These are phyloP conservation scores for Popillia japonica DNA, from an alignment of 1,140 invertebrate species.

Conservation along the genomic window DNA sequence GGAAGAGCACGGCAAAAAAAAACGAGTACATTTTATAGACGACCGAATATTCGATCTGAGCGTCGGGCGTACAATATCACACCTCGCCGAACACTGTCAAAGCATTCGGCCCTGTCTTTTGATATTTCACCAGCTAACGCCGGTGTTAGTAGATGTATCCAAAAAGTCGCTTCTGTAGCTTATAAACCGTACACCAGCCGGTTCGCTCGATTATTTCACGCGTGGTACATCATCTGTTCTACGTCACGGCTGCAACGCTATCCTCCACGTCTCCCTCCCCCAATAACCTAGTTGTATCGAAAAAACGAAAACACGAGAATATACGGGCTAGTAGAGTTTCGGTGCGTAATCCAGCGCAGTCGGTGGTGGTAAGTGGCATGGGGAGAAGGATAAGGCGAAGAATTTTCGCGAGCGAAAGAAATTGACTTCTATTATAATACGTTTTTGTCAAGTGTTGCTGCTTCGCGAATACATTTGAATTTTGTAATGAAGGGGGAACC, in stretches of 20 bases:
- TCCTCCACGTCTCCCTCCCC: not conserved
- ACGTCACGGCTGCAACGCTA: conserved; percentile 15
- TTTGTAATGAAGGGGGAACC: not conserved
- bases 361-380: no score
- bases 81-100: conserved; percentile 55
- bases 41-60: conserved; percentile 49
- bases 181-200: no score
- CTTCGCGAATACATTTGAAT: not conserved
- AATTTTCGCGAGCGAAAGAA: not conserved
- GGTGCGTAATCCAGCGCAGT: not conserved
- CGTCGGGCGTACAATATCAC: conserved; percentile 51
- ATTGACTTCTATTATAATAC: not conserved
- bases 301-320: not conserved
- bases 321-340: not conserved
- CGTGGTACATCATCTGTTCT: conserved; percentile 5
- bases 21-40: conserved; percentile 47
- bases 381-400: no score
- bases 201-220: conserved; percentile 16
- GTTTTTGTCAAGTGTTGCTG: not conserved
- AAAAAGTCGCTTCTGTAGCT: no score
- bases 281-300: not conserved
- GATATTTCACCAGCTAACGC: conserved; percentile 44
- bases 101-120: conserved; percentile 53
- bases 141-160: not conserved
- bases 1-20: not conserved